Base-by-base conservation (phyloP, 2,888 invertebrate genomes). In the Pyrrhosoma nymphula region DNA sequence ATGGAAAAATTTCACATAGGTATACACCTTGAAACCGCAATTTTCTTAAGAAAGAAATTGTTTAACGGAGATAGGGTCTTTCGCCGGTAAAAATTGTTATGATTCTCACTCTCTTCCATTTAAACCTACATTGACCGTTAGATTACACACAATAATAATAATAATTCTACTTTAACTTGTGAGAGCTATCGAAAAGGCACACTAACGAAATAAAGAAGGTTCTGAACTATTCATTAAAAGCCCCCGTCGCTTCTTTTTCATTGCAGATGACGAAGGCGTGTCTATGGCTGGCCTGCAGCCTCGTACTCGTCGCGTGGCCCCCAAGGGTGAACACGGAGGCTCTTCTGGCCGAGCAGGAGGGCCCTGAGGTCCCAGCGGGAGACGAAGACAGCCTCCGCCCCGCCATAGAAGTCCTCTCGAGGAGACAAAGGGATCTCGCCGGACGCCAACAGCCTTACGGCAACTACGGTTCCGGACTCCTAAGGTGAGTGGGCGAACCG, bases 321-420 rank as follows among this genome's bases (percentile, higher is more conserved):
- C 82, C 82, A 8, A 82, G 82, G 82, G 82, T 82, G 30, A 14
- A 35, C 12, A 10, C 30, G 35, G 82, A 82, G 35, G 18, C 30
- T 55, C 90, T 90, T 26, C 90, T 90, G 20, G 47, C 30, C 56
- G 90, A 56, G 23, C n/a, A 56, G 90, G 56, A 56, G 56, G 56
- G 30, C 90, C 56, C 90, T 18, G 69, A 69, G 23, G 88, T 30
- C 18, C 0, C 20, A 18, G 35, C 47, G 0, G 88, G n/a, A 12
- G 95, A 82, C 60, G 88, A 56, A 35, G 97, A 97, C 16, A 97
- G 97, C 0, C 96, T 97, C 95, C 97, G 97, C 3, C 97, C 97
- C 0, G 97, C 97, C 0, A 96, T 97, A 1, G 97, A 97, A 95
- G 97, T 97, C 0, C 96, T 97, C 95, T 97, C 97, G 96, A 97